Evolutionary conservation across 53 echinoderm and acorn worm species (phyloP), one percentile per base, ranked within the genome.

Genomic region (Antedon mediterranea): DNA sequence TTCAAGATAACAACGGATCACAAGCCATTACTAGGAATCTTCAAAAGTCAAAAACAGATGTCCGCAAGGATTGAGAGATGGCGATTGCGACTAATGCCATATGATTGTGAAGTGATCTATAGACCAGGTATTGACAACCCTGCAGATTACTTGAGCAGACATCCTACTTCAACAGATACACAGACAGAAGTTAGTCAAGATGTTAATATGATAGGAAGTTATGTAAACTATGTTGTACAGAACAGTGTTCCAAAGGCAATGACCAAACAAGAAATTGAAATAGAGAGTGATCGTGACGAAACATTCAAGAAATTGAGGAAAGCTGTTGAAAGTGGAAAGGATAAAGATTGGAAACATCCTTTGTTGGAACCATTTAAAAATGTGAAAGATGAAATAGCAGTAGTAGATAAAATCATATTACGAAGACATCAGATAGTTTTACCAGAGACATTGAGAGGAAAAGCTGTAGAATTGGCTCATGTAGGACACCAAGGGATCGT

Each of bases 201-300:
- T 6, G 11, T 11, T 37, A 11, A 37, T 6, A 57, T 2, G 23
- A 11, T 18, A 23, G 23, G 11, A 57, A 57, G 57, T 18, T 57
- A 11, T 57, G 57, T 57, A 57, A 57, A 57, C 18, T 57, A 57
- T 57, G 57, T 90, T 31, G 81, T 81, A 28, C 74, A 32, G 31
- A 90, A 88, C 31, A 81, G 83, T 0, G 71, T 86, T 9, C 89
- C 89, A 28, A 86, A 89, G 74, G 86, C 81, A 11, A 89, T 89
- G 86, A 86, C 82, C 0, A 37, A 81, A 0, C 77, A 83, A 20
- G 78, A 83, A 71, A 84, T 89, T 28, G 32, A 70, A 31, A 32
- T 28, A 3, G 83, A 74, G 32, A 83, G 83, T 23, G 29, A 72
- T 30, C 32, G 81, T 14, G 86, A 86, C 30, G n/a, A 41, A 42